phyloP scores from a whole-genome alignment of 2,797 vertebrate genomes.

The Lithobates sylvaticus region DNA sequence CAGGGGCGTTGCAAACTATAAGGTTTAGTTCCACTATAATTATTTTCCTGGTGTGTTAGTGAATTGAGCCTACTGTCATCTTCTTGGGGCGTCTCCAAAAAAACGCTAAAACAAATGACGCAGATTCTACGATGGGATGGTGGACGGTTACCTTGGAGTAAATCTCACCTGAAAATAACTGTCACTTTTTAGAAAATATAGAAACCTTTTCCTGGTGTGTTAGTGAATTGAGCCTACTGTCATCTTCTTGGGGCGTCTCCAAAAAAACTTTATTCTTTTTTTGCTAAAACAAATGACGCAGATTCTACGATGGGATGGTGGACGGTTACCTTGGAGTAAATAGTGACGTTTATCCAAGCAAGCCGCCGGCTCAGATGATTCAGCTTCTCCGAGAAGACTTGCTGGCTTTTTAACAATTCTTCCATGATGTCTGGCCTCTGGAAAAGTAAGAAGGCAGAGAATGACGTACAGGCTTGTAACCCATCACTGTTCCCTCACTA shows the following conservation, averaged over 20 bases:
- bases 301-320: background rate
- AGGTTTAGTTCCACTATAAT: too few relatives aligned
- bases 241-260: too few relatives aligned
- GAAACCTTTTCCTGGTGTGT: too few relatives aligned
- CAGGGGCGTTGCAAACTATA: too few relatives aligned
- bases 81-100: too few relatives aligned
- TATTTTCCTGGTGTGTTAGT: too few relatives aligned
- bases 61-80: too few relatives aligned
- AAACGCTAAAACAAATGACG: background rate
- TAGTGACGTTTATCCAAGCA: slow-evolving; percentile 97
- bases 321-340: slow-evolving; percentile 91
- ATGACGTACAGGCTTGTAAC: background rate
- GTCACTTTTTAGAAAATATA: too few relatives aligned
- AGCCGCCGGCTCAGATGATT: slow-evolving; percentile 95
- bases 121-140: background rate
- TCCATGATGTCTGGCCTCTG: slow-evolving; percentile 93
- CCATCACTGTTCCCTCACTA: too few relatives aligned
- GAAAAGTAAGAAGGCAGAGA: background rate
- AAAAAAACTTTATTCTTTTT: too few relatives aligned
- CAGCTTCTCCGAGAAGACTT: slow-evolving; percentile 95
- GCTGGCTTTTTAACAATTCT: slow-evolving; percentile 93
- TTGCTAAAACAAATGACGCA: background rate
- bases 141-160: slow-evolving; percentile 90
- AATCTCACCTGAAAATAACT: background rate
- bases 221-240: too few relatives aligned